These are phyloP conservation scores for Drosophila pseudoobscura DNA, from an alignment of 1,140 invertebrate species.

Conservation along the genomic window DNA sequence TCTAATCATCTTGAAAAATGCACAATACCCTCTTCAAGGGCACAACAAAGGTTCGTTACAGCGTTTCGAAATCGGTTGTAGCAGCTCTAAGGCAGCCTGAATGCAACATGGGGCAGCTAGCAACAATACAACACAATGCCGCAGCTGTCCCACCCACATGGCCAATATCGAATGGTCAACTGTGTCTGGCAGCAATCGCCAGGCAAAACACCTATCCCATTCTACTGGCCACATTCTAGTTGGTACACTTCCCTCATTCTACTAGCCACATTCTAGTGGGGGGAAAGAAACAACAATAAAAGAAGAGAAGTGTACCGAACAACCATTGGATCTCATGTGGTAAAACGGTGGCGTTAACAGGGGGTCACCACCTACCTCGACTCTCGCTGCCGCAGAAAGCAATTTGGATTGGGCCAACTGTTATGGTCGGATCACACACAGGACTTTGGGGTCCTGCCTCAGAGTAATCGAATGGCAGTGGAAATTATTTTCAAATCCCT, in stretches of 20 bases:
- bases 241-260: no score
- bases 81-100: conserved; percentile 2
- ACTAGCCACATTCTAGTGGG: conserved; percentile 13
- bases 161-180: conserved; percentile 31
- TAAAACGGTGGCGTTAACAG: conserved; percentile 22
- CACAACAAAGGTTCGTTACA: conserved; percentile 41
- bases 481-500: not conserved
- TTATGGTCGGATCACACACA: conserved; percentile 31
- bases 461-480: no score
- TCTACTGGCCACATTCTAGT: conserved; percentile 16
- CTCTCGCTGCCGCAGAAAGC: conserved; percentile 33
- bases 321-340: conserved; percentile 47
- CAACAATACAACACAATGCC: conserved; percentile 17
- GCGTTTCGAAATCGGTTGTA: conserved; percentile 17
- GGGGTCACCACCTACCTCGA: not conserved
- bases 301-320: conserved; percentile 39
- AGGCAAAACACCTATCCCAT: conserved; percentile 26
- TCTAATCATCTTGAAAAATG: no score
- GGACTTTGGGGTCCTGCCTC: not conserved
- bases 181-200: conserved; percentile 12
- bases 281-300: conserved; percentile 42
- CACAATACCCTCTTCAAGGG: not conserved
- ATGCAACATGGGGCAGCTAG: conserved; percentile 17
- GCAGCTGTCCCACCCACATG: conserved; percentile 30
- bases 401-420: conserved; percentile 29